These are phyloP conservation scores for Hiodon alosoides DNA, from an alignment of 2,113 vertebrate species.

Conservation along the genomic window DNA sequence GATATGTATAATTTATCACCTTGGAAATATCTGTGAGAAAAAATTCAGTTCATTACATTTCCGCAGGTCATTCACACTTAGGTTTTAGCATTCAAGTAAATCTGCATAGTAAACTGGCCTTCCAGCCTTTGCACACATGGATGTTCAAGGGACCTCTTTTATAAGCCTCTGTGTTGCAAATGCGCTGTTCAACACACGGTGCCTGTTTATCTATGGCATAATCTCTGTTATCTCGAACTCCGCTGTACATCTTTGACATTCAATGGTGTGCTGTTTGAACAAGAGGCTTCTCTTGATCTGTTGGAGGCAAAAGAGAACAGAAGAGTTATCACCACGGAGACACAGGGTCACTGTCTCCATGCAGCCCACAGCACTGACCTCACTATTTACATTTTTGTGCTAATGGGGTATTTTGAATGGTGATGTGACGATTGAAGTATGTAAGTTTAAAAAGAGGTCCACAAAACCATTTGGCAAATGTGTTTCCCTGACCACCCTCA, in stretches of 20 bases:
- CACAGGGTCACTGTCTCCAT: not conserved
- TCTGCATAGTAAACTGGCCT: too few relatives aligned
- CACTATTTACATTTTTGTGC: not conserved
- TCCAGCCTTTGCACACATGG: not conserved
- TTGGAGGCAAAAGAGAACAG: not conserved
- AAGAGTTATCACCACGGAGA: not conserved
- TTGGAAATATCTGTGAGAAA: not conserved
- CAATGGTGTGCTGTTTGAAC: constrained; percentile 41
- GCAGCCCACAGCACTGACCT: too few relatives aligned
- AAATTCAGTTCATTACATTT: too few relatives aligned
- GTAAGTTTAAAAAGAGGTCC: not conserved
- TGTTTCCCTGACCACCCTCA: too few relatives aligned
- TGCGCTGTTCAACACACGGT: not conserved
- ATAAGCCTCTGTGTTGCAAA: not conserved
- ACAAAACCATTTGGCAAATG: not conserved
- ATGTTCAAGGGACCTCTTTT: not conserved
- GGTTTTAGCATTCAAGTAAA: not conserved
- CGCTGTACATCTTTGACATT: constrained; percentile 27
- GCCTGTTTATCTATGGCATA: constrained; percentile 24
- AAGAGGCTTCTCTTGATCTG: constrained; percentile 29
- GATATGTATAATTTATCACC: not conserved
- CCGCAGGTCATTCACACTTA: too few relatives aligned
- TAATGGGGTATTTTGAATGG: not conserved
- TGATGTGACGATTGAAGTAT: not conserved
- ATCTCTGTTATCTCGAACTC: constrained; percentile 40